Conservation (phyloP, 1,140 invertebrate genomes). For the Cataglyphis hispanica region DNA sequence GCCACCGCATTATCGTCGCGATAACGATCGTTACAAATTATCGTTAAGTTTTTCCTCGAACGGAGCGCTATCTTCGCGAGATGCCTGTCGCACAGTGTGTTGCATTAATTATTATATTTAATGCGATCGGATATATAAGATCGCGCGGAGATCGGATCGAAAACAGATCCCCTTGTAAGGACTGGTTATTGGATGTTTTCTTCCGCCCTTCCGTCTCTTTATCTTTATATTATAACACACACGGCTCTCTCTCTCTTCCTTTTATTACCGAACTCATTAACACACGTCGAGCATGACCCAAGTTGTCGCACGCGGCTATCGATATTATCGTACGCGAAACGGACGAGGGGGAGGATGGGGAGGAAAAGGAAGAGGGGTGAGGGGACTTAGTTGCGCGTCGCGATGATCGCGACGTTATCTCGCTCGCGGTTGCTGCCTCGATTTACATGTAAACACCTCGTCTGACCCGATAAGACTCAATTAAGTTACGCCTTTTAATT, state of each 20-base stretch:
- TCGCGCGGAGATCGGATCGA: neutral
- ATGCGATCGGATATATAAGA: neutral
- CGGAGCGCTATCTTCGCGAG: neutral
- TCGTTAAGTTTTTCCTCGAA: constrained; percentile 10
- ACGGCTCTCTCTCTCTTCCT: neutral
- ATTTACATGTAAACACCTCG: constrained; percentile 81
- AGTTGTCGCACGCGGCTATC: constrained; percentile 26
- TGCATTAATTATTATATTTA: constrained; percentile 32
- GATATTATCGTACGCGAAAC: constrained; percentile 58
- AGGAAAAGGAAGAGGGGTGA: neutral
- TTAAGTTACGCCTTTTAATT: constrained; percentile 81
- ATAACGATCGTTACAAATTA: constrained; percentile 34
- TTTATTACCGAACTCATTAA: constrained; percentile 41
- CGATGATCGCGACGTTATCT: constrained; percentile 59
- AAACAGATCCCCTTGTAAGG: constrained; percentile 28
- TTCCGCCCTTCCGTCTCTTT: constrained; percentile 30
- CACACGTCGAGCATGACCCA: constrained; percentile 27
- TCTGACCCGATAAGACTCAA: constrained; percentile 77
- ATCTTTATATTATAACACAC: neutral
- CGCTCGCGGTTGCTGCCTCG: constrained; percentile 59
- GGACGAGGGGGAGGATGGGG: neutral
- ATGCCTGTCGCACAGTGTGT: neutral
- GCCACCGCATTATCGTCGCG: neutral
- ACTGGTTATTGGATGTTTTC: constrained; percentile 15
- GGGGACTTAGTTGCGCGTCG: constrained; percentile 62